Percentiles rank a stretch among this genome's conserved stretches.
Conservation (phyloP, 1,140 invertebrate genomes). For the Orchesella cincta region DNA sequence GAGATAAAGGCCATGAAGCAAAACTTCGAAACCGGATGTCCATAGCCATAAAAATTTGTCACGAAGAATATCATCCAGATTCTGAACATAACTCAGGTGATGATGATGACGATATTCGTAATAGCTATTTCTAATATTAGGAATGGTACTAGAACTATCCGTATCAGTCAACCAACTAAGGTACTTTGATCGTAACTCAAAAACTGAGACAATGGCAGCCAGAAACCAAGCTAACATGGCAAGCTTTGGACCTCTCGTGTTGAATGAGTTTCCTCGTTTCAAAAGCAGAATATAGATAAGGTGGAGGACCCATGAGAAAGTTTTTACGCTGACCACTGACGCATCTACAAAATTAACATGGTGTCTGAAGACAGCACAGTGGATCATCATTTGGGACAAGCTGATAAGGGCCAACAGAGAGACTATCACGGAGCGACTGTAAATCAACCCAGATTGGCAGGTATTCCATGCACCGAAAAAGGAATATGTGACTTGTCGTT, state of each 20-base stretch:
- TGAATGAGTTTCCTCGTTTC: conserved; percentile 62
- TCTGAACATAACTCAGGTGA: conserved; percentile 55
- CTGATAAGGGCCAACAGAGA: conserved; percentile 42
- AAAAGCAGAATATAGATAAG: conserved; percentile 71
- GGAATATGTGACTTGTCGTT: conserved; percentile 37
- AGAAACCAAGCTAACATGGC: conserved; percentile 68
- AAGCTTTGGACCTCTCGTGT: conserved; percentile 68
- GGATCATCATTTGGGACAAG: conserved; percentile 30
- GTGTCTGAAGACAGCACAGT: conserved; percentile 32
- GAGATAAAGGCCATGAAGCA: conserved; percentile 52
- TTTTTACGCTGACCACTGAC: conserved; percentile 31
- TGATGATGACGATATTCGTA: conserved; percentile 59
- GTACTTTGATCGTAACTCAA: conserved; percentile 59
- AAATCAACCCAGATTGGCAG: conserved; percentile 44
- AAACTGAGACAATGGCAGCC: conserved; percentile 64
- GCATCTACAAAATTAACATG: conserved; percentile 32
- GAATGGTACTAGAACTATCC: conserved; percentile 55
- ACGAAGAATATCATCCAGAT: background rate
- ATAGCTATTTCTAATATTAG: conserved; percentile 54
- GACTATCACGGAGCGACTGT: conserved; percentile 30
- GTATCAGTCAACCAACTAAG: conserved; percentile 56
- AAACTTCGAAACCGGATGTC: conserved; percentile 29
- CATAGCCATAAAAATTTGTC: conserved; percentile 21
- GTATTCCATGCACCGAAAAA: conserved; percentile 43
- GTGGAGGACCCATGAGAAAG: conserved; percentile 61